Conservation (phyloP, 2,797 vertebrate genomes). For the Gadopsis marmoratus region DNA sequence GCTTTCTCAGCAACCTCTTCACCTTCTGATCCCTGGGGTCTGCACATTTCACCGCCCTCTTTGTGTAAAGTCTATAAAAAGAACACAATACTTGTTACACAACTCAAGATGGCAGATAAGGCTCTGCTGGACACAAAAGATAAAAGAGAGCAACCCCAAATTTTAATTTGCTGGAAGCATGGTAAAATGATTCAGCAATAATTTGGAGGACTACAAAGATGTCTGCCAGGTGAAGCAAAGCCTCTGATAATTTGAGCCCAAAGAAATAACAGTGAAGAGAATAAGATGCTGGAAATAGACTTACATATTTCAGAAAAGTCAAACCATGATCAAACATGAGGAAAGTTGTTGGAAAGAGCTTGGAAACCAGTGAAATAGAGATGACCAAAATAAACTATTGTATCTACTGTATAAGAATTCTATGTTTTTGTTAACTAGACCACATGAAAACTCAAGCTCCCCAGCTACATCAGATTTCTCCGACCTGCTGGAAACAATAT, state of each 20-base stretch:
- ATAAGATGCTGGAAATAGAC: constrained; percentile 15
- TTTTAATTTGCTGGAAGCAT: not conserved
- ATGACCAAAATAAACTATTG: constrained; percentile 40
- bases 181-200: constrained; percentile 2
- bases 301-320: not conserved
- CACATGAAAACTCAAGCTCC: constrained; percentile 56
- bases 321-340: constrained; percentile 27
- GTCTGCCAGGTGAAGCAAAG: constrained; percentile 8
- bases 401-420: constrained; percentile 43
- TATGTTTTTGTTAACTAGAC: constrained; percentile 61
- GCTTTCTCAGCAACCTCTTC: constrained; percentile 87
- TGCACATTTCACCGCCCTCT: constrained; percentile 87
- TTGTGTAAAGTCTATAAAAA: constrained; percentile 85
- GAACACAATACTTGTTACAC: constrained; percentile 15
- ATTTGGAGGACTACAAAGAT: constrained; percentile 17
- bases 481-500: constrained; percentile 70
- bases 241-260: constrained; percentile 1
- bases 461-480: constrained; percentile 62
- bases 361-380: constrained; percentile 9
- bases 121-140: not conserved
- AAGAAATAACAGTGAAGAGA: constrained; percentile 2
- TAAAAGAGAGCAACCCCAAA: not conserved
- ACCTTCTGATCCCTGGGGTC: constrained; percentile 87
- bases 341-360: constrained; percentile 18
- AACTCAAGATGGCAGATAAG: constrained; percentile 27